Conservation (phyloP, 1,140 invertebrate genomes). For the Lycorma delicatula region DNA sequence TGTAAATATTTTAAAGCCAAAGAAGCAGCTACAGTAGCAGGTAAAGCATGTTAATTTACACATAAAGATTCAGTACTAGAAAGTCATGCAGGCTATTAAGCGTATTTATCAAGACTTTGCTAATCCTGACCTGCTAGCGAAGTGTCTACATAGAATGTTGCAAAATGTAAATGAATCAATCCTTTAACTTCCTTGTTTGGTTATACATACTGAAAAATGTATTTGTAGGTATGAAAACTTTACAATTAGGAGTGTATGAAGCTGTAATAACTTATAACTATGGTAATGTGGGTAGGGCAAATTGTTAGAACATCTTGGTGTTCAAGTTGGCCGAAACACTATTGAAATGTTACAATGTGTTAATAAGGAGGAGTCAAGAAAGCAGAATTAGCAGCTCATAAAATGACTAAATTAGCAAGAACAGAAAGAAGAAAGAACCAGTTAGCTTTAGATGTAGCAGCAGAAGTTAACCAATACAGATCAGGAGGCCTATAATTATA, state of each 20-base stretch:
- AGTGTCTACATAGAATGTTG: conserved; percentile 20
- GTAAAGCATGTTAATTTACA: background rate
- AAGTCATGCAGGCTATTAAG: conserved; percentile 14
- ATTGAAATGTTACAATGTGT: too few relatives aligned
- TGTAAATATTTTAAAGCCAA: conserved; percentile 31
- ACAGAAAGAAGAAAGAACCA: too few relatives aligned
- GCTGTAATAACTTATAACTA: conserved; percentile 14
- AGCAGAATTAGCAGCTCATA: too few relatives aligned
- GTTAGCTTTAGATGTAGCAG: too few relatives aligned
- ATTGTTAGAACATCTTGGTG: too few relatives aligned
- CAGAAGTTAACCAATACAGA: too few relatives aligned
- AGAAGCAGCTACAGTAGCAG: conserved; percentile 23
- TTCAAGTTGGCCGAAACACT: too few relatives aligned
- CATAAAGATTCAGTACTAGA: background rate
- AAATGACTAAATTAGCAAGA: too few relatives aligned
- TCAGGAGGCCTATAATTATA: too few relatives aligned
- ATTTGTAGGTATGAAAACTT: conserved; percentile 17
- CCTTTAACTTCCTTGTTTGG: conserved; percentile 22
- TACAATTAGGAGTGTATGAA: conserved; percentile 17
- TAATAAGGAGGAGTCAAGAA: too few relatives aligned
- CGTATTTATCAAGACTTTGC: conserved; percentile 17
- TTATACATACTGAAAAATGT: conserved; percentile 18
- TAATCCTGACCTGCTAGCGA: conserved; percentile 17
- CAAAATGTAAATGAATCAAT: conserved; percentile 24
- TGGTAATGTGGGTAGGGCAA: too few relatives aligned